phyloP scores from a whole-genome alignment of 2,797 vertebrate genomes.

The Muscicapa comitata region DNA sequence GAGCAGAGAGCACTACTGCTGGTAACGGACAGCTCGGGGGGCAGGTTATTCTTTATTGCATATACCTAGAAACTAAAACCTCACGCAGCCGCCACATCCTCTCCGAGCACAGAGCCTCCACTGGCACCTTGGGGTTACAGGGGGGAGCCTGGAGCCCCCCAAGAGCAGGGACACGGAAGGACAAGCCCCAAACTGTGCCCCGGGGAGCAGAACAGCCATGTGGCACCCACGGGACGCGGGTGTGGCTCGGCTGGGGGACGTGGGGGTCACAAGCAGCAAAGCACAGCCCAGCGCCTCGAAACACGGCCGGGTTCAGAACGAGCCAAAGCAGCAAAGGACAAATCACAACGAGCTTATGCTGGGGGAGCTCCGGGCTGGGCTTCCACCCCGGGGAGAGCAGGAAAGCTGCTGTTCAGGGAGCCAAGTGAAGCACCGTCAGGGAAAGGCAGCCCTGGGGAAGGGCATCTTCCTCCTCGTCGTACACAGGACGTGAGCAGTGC shows the following conservation, averaged over 20 bases:
- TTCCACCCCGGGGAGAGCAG: rapidly evolving
- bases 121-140: neutral
- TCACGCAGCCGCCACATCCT: neutral
- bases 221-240: neutral
- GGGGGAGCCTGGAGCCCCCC: neutral
- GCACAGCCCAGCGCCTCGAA: neutral
- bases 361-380: neutral
- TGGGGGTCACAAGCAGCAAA: constrained; percentile 35
- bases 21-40: constrained; percentile 1
- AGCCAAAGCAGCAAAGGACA: constrained; percentile 32
- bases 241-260: neutral
- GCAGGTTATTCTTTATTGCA: constrained; percentile 38
- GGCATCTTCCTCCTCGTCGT: neutral
- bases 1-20: constrained; percentile 36
- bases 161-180: neutral
- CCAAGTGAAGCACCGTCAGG: neutral
- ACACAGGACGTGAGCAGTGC: neutral
- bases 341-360: neutral
- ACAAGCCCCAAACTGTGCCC: neutral
- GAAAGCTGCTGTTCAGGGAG: neutral
- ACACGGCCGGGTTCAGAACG: neutral
- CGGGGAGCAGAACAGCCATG: neutral
- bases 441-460: neutral
- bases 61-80: constrained; percentile 39
- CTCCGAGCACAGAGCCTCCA: neutral